phyloP scores from a whole-genome alignment of 2,888 invertebrate genomes.

The Sesamia inferens region DNA sequence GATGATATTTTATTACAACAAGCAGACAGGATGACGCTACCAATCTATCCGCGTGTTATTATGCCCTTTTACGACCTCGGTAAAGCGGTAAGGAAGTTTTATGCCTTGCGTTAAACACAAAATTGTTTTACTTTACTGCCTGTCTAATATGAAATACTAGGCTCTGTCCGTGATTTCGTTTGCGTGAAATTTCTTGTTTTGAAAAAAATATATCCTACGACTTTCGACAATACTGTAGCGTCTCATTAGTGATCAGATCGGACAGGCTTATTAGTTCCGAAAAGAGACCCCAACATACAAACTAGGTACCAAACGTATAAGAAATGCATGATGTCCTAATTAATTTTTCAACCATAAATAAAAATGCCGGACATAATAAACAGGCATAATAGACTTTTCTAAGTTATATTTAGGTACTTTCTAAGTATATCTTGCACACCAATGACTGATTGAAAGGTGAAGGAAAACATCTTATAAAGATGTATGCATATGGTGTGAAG shows the following conservation, averaged over 20 bases:
- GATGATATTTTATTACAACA: constrained; percentile 5
- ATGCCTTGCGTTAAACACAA: neutral
- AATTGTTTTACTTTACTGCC: neutral
- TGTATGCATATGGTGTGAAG: no score
- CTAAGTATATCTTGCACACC: no score
- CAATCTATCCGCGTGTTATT: constrained; percentile 8
- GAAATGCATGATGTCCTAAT: no score
- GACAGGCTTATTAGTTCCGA: neutral
- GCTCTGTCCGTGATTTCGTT: neutral
- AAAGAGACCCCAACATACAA: neutral
- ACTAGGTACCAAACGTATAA: neutral
- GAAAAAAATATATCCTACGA: neutral
- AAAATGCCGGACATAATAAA: no score
- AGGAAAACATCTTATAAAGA: no score
- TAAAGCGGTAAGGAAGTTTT: neutral
- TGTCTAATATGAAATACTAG: neutral
- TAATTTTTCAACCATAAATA: no score
- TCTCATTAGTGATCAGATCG: neutral
- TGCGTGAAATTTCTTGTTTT: neutral
- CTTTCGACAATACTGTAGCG: neutral
- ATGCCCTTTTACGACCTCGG: constrained; percentile 5
- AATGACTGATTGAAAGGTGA: no score
- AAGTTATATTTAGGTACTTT: no score
- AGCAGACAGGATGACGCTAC: constrained; percentile 28
- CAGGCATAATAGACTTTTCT: no score